Conservation (phyloP, 2,113 vertebrate species). For the Numida meleagris region DNA sequence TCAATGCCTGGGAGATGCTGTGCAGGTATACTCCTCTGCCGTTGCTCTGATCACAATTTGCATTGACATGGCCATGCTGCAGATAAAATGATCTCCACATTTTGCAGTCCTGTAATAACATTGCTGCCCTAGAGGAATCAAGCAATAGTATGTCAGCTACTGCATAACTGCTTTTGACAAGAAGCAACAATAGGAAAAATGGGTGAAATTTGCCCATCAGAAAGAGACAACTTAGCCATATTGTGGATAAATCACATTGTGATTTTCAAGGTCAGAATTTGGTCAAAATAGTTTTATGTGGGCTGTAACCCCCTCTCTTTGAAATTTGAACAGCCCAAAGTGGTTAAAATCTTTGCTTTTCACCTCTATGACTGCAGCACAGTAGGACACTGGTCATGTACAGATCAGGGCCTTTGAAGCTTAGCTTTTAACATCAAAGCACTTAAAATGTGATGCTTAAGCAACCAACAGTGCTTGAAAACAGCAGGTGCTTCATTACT, state of each 20-base stretch:
- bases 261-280: background rate
- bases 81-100: background rate
- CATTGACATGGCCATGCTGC: background rate
- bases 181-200: background rate
- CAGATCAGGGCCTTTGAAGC: background rate
- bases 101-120: background rate
- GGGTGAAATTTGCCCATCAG: background rate
- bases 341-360: background rate
- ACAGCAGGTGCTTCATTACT: background rate
- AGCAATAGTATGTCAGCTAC: background rate
- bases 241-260: no score
- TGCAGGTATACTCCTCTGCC: background rate
- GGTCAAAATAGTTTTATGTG: background rate
- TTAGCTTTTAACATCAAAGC: background rate
- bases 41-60: background rate
- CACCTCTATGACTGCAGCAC: background rate
- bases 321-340: background rate
- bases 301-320: background rate
- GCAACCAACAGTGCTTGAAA: background rate
- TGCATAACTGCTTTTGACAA: background rate
- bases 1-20: background rate
- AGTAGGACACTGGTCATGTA: background rate
- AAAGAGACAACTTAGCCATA: background rate
- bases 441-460: background rate
- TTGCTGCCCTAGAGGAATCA: background rate